A percentile compares a stretch with the other conserved stretches of the same genome.
phyloP scores from a whole-genome alignment of 2,113 vertebrate species.

The Chamaetylas fuelleborni region DNA sequence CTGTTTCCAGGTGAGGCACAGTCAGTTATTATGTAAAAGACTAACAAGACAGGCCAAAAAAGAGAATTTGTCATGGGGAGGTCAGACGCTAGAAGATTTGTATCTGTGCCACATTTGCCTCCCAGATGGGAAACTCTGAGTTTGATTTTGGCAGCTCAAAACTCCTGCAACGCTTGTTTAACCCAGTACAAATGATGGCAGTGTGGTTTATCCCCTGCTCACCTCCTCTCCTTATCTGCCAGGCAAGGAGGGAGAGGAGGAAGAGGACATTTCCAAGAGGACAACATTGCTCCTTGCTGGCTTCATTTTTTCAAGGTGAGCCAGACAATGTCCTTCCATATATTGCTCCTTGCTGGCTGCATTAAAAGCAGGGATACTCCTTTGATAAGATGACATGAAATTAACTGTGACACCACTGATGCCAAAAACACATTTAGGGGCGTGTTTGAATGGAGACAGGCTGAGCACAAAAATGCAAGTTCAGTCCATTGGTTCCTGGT shows the following conservation, averaged over 20 bases:
- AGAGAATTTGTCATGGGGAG: background rate
- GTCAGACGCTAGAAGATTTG: background rate
- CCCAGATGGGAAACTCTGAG: background rate
- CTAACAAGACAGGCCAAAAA: background rate
- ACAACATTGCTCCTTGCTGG: background rate
- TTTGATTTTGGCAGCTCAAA: background rate
- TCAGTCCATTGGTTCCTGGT: background rate
- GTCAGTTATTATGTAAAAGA: background rate
- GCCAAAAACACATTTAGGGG: rapidly evolving
- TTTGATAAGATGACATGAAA: rapidly evolving
- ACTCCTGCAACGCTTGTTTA: background rate
- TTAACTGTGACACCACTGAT: background rate
- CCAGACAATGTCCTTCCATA: rapidly evolving
- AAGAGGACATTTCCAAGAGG: background rate
- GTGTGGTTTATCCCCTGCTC: rapidly evolving
- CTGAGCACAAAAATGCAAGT: background rate
- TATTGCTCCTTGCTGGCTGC: too few species aligned
- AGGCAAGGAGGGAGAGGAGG: background rate
- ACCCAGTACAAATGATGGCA: background rate
- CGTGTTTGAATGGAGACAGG: background rate
- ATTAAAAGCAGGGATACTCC: background rate
- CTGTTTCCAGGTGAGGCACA: background rate
- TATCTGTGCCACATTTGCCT: background rate
- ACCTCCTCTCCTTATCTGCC: background rate
- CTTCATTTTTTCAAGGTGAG: background rate